Percentiles rank a stretch among this genome's conserved stretches.
Evolutionary conservation across 2,113 vertebrate species (phyloP).

Genomic region (Paratilapia polleni): DNA sequence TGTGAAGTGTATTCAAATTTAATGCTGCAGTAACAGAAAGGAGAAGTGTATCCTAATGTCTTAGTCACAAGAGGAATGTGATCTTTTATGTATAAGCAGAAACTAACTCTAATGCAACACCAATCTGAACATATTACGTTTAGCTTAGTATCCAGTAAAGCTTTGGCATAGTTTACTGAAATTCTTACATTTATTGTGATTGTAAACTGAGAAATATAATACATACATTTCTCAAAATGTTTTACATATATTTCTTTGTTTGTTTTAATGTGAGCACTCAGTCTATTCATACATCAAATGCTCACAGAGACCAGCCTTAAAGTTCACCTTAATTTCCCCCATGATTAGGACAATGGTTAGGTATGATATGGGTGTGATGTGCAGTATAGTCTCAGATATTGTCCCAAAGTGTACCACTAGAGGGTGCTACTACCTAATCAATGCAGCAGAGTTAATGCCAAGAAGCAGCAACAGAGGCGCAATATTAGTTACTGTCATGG

Average conservation of each 20-base stretch:
- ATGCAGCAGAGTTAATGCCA: neutral
- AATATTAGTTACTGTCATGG: neutral
- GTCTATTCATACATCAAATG: neutral
- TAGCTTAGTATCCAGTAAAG: neutral
- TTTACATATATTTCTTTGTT: neutral
- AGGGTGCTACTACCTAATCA: slow-evolving; percentile 32
- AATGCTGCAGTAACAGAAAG: neutral
- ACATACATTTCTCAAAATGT: neutral
- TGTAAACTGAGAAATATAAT: neutral
- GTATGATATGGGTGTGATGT: neutral
- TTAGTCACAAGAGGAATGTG: neutral
- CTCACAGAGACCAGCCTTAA: neutral
- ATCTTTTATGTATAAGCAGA: neutral
- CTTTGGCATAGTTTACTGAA: neutral
- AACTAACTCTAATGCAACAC: neutral
- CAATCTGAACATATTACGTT: neutral
- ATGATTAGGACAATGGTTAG: neutral
- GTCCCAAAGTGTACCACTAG: slow-evolving; percentile 30
- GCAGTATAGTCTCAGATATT: neutral
- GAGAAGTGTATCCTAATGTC: neutral
- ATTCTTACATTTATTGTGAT: neutral
- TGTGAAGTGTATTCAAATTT: slow-evolving; percentile 10
- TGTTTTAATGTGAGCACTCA: neutral
- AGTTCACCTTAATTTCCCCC: neutral
- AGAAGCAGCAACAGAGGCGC: neutral